phyloP scores from a whole-genome alignment of 1,140 invertebrate species.

The Ericerus pela region DNA sequence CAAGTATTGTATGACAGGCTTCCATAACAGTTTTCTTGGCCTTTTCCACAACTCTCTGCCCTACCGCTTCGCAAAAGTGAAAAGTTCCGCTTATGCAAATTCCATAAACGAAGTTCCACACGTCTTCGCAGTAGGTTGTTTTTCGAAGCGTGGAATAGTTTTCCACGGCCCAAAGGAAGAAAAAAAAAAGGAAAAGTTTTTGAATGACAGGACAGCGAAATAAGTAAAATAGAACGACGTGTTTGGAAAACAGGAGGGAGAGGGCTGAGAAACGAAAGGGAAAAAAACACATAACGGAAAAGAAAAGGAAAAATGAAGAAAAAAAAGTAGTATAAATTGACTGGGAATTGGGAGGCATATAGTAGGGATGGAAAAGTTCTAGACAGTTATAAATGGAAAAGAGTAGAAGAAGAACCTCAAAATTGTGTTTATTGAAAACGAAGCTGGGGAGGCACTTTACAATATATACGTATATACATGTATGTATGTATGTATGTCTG shows the following conservation, averaged over 20 bases:
- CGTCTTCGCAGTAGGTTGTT: neutral
- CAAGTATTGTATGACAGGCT: too few relatives aligned
- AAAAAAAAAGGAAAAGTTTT: constrained; percentile 7
- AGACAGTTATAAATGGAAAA: constrained; percentile 20
- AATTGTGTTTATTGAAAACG: constrained; percentile 20
- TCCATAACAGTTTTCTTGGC: too few relatives aligned
- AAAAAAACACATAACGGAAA: too few relatives aligned
- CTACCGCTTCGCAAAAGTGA: too few relatives aligned
- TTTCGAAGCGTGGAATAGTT: constrained; percentile 1
- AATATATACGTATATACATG: too few relatives aligned
- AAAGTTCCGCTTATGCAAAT: constrained; percentile 7
- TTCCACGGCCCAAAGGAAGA: too few relatives aligned
- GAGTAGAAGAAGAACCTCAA: constrained; percentile 19
- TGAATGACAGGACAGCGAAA: constrained; percentile 11
- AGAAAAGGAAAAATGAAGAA: too few relatives aligned
- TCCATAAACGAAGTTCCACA: constrained; percentile 1
- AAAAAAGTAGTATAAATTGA: neutral
- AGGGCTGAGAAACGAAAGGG: too few relatives aligned
- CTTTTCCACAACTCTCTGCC: too few relatives aligned
- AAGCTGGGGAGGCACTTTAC: constrained; percentile 10
- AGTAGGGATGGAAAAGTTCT: constrained; percentile 2
- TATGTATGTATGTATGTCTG: too few relatives aligned
- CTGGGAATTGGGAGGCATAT: neutral
- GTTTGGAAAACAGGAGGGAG: neutral
- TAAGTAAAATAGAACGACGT: neutral